Percentiles rank a stretch among this genome's conserved stretches.
Evolutionary conservation across 2,888 invertebrate species (phyloP).

Genomic region (Limnephilus marmoratus): DNA sequence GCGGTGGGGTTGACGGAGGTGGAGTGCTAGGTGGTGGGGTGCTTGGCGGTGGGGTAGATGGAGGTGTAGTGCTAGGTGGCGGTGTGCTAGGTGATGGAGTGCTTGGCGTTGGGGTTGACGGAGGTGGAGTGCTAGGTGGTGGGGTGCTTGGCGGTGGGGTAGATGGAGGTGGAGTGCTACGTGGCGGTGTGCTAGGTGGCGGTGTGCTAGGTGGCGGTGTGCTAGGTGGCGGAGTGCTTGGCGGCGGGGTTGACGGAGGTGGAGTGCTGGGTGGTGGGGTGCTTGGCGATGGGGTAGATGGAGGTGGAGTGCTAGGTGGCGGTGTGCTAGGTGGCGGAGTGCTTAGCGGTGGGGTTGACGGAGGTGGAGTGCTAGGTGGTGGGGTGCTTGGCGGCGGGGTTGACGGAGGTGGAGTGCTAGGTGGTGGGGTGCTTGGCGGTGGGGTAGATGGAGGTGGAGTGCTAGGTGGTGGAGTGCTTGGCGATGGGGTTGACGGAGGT

Average conservation of each 20-base stretch:
- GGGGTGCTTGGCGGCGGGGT: too few relatives aligned
- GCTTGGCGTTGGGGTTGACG: neutral
- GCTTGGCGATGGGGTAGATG: neutral
- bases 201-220: neutral
- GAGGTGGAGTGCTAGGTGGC: too few relatives aligned
- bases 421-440: constrained; percentile 47
- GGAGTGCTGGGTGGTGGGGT: constrained; percentile 64
- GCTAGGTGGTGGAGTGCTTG: constrained; percentile 66
- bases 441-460: neutral
- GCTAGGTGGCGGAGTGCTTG: constrained; percentile 16
- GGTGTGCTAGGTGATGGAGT: constrained; percentile 50
- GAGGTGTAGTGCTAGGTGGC: constrained; percentile 56
- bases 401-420: neutral
- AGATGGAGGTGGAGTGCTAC: constrained; percentile 47
- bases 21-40: too few relatives aligned
- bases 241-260: too few relatives aligned
- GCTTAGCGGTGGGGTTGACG: too few relatives aligned
- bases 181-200: too few relatives aligned
- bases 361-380: too few relatives aligned
- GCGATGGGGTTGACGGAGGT: constrained; percentile 60
- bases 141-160: too few relatives aligned
- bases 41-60: too few relatives aligned
- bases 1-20: constrained; percentile 66
- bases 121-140: neutral
- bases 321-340: constrained; percentile 66